phyloP scores from a whole-genome alignment of 1,140 invertebrate species.

The Trichonephila clavata region DNA sequence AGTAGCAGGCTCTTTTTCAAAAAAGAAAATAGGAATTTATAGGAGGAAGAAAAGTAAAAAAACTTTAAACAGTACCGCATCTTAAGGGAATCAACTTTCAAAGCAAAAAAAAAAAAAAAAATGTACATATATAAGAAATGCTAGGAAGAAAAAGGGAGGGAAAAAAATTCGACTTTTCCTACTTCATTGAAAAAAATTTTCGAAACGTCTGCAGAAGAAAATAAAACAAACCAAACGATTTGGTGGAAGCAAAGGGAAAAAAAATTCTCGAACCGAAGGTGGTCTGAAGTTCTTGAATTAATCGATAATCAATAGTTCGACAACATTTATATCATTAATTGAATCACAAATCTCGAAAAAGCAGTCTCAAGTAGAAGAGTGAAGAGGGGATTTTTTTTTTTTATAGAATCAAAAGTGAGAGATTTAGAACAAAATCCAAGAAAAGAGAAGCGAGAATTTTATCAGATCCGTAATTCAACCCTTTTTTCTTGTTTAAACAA shows the following conservation, averaged over 20 bases:
- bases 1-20: not conserved
- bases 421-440: not conserved
- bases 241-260: not conserved
- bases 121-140: too few species aligned
- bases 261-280: not conserved
- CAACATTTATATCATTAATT: slow-evolving; percentile 48
- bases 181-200: not conserved
- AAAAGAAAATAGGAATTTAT: slow-evolving; percentile 37
- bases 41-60: not conserved
- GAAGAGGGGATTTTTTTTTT: not conserved
- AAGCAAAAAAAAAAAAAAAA: not conserved
- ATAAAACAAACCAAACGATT: slow-evolving; percentile 28
- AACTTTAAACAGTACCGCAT: not conserved
- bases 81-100: not conserved
- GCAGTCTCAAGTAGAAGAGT: not conserved
- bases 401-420: not conserved
- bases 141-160: not conserved
- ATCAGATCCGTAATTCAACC: slow-evolving; percentile 2
- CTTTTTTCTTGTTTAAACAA: not conserved
- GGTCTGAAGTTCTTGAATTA: slow-evolving; percentile 46
- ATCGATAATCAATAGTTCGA: slow-evolving; percentile 62
- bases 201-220: not conserved
- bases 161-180: slow-evolving; percentile 10
- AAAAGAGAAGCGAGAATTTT: not conserved
- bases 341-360: slow-evolving; percentile 59